phyloP scores from a whole-genome alignment of 1,140 invertebrate species.

The Pseudomyrmex gracilis region DNA sequence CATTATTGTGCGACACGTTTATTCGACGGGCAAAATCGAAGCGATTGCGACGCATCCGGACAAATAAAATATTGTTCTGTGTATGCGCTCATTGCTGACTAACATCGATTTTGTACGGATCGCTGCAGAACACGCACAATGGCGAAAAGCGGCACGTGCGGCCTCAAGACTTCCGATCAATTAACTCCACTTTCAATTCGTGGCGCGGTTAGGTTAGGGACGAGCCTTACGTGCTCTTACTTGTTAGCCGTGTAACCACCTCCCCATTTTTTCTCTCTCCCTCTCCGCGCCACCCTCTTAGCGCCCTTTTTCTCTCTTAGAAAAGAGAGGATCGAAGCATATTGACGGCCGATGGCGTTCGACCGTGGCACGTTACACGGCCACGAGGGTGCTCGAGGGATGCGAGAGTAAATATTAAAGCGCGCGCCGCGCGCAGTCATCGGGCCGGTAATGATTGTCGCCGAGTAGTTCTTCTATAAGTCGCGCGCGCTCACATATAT shows the following conservation, averaged over 20 bases:
- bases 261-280: conserved; percentile 12
- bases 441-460: conserved; percentile 81
- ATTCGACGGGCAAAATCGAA: conserved; percentile 45
- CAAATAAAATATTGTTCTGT: conserved; percentile 68
- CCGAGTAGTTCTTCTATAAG: conserved; percentile 59
- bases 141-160: conserved; percentile 78
- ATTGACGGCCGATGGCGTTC: conserved; percentile 81
- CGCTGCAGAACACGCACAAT: conserved; percentile 66
- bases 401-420: conserved; percentile 83
- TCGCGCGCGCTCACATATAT: conserved; percentile 17
- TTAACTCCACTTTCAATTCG: conserved; percentile 80
- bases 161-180: conserved; percentile 82
- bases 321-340: conserved; percentile 78
- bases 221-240: conserved; percentile 68
- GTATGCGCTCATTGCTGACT: conserved; percentile 62
- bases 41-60: conserved; percentile 39
- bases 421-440: conserved; percentile 77
- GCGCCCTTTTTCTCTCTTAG: conserved; percentile 66
- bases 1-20: conserved; percentile 31
- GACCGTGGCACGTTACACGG: conserved; percentile 74
- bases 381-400: conserved; percentile 74
- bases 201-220: conserved; percentile 60
- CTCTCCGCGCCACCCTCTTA: conserved; percentile 68
- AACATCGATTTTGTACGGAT: conserved; percentile 65
- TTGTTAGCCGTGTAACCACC: conserved; percentile 66